Evolutionary conservation across 2,888 invertebrate species (phyloP), one percentile per base, ranked within the genome.

Genomic region (Acronicta psi): DNA sequence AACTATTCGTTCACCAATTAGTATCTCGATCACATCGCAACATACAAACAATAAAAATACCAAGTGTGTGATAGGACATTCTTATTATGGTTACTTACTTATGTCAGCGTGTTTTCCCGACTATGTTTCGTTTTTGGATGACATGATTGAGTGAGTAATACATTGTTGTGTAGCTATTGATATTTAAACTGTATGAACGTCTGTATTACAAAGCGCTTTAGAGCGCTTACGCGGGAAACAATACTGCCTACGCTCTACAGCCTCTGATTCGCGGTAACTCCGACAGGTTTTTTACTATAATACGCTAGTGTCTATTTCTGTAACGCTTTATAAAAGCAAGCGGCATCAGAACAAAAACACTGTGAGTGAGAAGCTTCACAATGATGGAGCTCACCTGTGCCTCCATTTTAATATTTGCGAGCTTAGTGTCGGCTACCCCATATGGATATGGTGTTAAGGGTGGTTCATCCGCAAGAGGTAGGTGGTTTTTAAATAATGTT

Each of bases 281-380:
- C 80, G 85, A 91, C 91, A 81, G 89, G 93, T 93, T 93, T 93
- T 91, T 92, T 89, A 85, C 83, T 82, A 80, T 83, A 83, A 86
- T 85, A 86, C 83, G 84, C 84, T 79, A 83, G 78, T 81, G 82
- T 80, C 84, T 91, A 92, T 92, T 92, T 92, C 83, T 88, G 90
- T 87, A 84, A 89, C 83, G 91, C 89, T 93, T 93, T 93, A 93
- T 93, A 93, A 93, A 91, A 87, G 86, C 88, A 81, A 84, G 77
- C 81, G 80, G 72, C 71, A 74, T 77, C 78, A 74, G 77, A 85
- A 82, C 83, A 86, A 84, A 83, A 87, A 83, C 90, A 93, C 87
- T 90, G 86, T 88, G 82, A 78, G 82, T 86, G 80, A 84, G 85
- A 87, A 88, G 93, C 91, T 93, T 86, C 88, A 82, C 76, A 60